Conservation (phyloP, 2,113 vertebrate genomes). For the Dipodomys spectabilis region DNA sequence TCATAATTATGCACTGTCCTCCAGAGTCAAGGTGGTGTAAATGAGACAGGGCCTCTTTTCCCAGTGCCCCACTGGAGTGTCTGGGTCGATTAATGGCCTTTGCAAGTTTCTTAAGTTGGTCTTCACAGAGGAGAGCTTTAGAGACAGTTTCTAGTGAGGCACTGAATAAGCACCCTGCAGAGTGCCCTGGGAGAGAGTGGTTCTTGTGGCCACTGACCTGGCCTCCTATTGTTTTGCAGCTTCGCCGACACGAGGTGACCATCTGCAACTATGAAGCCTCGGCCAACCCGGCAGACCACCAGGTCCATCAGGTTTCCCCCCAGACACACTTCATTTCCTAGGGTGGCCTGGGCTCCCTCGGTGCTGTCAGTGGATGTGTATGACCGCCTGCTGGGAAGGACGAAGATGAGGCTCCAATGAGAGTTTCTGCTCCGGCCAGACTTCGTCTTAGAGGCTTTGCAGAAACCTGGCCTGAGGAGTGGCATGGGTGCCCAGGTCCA, state of each 20-base stretch:
- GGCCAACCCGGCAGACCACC: slow-evolving; percentile 97
- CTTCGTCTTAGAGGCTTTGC: slow-evolving; percentile 62
- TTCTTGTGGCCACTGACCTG: neutral
- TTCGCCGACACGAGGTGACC: slow-evolving; percentile 95
- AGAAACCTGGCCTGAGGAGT: slow-evolving; percentile 50
- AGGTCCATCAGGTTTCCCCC: slow-evolving; percentile 91
- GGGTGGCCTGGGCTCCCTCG: slow-evolving; percentile 50
- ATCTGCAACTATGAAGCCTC: slow-evolving; percentile 97
- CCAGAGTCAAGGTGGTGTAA: neutral
- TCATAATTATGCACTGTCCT: neutral
- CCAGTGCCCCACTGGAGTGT: neutral
- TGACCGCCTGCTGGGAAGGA: slow-evolving; percentile 54
- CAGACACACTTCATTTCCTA: slow-evolving; percentile 96
- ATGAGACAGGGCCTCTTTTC: neutral
- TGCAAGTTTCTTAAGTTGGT: neutral
- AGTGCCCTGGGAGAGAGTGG: neutral
- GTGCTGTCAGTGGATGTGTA: slow-evolving; percentile 46
- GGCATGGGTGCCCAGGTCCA: slow-evolving; percentile 44
- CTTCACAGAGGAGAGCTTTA: neutral
- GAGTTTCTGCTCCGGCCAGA: slow-evolving; percentile 60
- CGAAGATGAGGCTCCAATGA: slow-evolving; percentile 49
- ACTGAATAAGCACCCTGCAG: neutral
- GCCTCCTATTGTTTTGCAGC: slow-evolving; percentile 81
- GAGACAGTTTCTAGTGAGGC: neutral
- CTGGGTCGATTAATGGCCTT: neutral